phyloP scores from a whole-genome alignment of 2,113 vertebrate species.

The Pedionomus torquatus region DNA sequence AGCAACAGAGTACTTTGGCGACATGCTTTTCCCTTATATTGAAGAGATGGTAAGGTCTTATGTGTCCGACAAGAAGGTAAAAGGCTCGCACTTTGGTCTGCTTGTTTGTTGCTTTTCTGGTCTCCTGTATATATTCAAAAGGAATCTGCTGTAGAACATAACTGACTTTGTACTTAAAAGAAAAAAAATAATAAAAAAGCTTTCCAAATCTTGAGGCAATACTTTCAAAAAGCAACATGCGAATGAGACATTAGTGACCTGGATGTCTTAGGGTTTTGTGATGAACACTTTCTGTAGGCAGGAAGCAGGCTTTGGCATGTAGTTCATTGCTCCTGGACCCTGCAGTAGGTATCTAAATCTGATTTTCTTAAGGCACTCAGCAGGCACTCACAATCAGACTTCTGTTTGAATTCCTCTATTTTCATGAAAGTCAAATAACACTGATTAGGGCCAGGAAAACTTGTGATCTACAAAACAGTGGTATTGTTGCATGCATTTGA shows the following conservation, averaged over 20 bases:
- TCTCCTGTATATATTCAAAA: slow-evolving; percentile 31
- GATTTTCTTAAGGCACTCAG: neutral
- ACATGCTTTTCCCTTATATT: slow-evolving; percentile 91
- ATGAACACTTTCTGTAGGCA: neutral
- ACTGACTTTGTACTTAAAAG: neutral
- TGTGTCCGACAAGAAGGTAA: neutral
- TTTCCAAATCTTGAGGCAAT: neutral
- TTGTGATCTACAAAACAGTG: neutral
- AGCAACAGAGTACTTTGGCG: slow-evolving; percentile 97
- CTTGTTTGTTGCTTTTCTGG: slow-evolving; percentile 45
- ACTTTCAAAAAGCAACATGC: neutral
- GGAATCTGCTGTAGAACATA: slow-evolving; percentile 75
- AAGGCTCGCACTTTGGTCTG: neutral
- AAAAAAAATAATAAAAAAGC: neutral
- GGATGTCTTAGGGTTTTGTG: neutral
- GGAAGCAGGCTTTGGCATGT: neutral
- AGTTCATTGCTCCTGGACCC: neutral
- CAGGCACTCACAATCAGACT: neutral
- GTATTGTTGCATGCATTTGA: neutral
- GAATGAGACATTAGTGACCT: neutral
- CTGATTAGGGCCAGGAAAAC: neutral
- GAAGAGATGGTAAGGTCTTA: slow-evolving; percentile 93
- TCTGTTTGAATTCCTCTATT: neutral
- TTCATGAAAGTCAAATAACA: neutral
- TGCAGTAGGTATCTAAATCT: neutral